These are phyloP conservation scores for Liposcelis brunnea DNA, from an alignment of 2,888 invertebrate species.

Conservation along the genomic window DNA sequence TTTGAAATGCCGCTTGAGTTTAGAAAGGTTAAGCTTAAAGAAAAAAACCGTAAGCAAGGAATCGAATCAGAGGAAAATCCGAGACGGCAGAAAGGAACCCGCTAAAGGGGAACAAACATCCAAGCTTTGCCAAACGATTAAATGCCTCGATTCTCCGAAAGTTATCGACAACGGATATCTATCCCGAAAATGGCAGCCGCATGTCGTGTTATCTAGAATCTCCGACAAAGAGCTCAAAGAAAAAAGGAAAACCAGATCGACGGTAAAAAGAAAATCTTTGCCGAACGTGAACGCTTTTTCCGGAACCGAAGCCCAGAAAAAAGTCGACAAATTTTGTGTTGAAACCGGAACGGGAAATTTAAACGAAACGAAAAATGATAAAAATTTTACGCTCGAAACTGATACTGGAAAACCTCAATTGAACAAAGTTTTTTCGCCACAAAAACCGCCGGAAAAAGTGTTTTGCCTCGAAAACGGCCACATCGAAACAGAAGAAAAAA, in stretches of 20 bases:
- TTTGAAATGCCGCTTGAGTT: constrained; percentile 1
- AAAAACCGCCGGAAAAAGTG: no score
- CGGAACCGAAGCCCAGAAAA: background rate
- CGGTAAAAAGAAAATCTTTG: background rate
- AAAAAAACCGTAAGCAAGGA: background rate
- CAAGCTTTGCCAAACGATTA: no score
- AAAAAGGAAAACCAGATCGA: background rate
- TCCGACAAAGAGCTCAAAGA: background rate
- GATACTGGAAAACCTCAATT: no score
- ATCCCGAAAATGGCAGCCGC: background rate
- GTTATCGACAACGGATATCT: background rate
- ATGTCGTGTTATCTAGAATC: background rate
- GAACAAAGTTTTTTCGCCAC: no score
- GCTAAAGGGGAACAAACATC: background rate
- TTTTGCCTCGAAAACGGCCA: no score
- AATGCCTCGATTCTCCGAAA: background rate
- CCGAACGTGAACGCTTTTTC: no score
- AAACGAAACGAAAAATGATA: background rate
- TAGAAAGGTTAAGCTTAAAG: background rate
- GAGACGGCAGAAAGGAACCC: background rate
- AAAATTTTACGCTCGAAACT: no score
- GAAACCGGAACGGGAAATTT: background rate
- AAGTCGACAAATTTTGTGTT: background rate
- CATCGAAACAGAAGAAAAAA: no score
- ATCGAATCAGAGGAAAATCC: background rate